phyloP scores from a whole-genome alignment of 2,888 invertebrate species.

The Girardia tigrina region DNA sequence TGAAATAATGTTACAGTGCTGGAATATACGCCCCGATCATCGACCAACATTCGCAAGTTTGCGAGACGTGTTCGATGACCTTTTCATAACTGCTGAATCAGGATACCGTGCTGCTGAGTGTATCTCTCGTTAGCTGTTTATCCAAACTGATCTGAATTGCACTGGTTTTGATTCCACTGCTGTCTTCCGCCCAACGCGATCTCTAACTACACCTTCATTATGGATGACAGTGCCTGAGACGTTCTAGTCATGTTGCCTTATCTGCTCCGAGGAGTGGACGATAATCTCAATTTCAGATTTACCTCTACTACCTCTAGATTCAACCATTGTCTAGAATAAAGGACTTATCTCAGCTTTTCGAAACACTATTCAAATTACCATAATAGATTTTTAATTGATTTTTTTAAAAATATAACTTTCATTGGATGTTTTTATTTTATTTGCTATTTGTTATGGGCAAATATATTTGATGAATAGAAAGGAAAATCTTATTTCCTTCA shows the following conservation, averaged over 20 bases:
- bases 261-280: constrained; percentile 13
- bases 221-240: constrained; percentile 16
- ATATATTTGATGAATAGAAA: too few relatives aligned
- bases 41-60: constrained; percentile 86
- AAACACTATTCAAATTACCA: constrained; percentile 10
- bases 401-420: constrained; percentile 17
- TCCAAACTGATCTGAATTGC: constrained; percentile 19
- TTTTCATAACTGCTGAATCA: constrained; percentile 54
- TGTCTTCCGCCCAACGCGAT: constrained; percentile 15
- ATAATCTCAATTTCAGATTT: constrained; percentile 14
- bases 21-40: constrained; percentile 78
- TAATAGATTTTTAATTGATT: constrained; percentile 18
- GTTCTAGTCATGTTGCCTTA: constrained; percentile 23
- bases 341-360: constrained; percentile 20
- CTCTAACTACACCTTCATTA: constrained; percentile 2
- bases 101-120: constrained; percentile 56
- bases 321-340: constrained; percentile 23
- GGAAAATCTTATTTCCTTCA: too few relatives aligned
- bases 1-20: constrained; percentile 79
- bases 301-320: constrained; percentile 8
- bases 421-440: background rate
- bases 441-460: too few relatives aligned
- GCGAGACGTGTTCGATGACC: constrained; percentile 47
- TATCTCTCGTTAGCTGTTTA: constrained; percentile 9
- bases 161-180: constrained; percentile 14